phyloP scores from a whole-genome alignment of 2,113 vertebrate species.

The Xenopus borealis region DNA sequence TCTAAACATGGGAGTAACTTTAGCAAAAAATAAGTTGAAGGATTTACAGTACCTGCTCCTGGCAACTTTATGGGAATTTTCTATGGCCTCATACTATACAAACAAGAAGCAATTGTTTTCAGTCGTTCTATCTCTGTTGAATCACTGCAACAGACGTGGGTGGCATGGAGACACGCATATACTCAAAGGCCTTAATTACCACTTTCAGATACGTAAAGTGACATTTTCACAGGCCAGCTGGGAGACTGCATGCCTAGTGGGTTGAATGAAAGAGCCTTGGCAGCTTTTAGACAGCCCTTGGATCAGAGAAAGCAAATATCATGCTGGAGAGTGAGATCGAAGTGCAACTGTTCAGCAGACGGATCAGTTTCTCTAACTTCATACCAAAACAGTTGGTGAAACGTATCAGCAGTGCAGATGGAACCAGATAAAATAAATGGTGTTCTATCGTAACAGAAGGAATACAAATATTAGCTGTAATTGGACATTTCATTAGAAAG shows the following conservation, averaged over 20 bases:
- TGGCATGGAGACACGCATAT: not conserved
- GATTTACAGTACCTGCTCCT: not conserved
- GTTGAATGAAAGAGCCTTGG: not conserved
- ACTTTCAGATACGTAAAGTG: constrained; percentile 13
- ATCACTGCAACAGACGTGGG: constrained; percentile 21
- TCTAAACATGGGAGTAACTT: too few relatives aligned
- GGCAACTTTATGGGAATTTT: not conserved
- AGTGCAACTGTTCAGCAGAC: not conserved
- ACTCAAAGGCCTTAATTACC: constrained; percentile 27
- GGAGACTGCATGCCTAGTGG: not conserved
- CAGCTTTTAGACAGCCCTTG: constrained; percentile 1
- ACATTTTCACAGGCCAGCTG: constrained; percentile 18
- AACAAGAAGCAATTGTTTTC: not conserved
- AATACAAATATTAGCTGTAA: not conserved
- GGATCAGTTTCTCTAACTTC: not conserved
- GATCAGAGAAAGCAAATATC: constrained; percentile 23
- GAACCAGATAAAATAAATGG: not conserved
- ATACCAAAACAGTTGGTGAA: not conserved
- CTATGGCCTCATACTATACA: not conserved
- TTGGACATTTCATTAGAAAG: not conserved
- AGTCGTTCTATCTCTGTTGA: constrained; percentile 15
- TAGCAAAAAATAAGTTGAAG: too few relatives aligned
- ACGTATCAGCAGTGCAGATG: not conserved
- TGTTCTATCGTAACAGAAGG: not conserved
- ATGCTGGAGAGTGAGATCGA: not conserved